Evolutionary conservation across 1,140 invertebrate genomes (phyloP), one percentile per base, ranked within the genome.

Genomic region (Caenorhabditis tropicalis): DNA sequence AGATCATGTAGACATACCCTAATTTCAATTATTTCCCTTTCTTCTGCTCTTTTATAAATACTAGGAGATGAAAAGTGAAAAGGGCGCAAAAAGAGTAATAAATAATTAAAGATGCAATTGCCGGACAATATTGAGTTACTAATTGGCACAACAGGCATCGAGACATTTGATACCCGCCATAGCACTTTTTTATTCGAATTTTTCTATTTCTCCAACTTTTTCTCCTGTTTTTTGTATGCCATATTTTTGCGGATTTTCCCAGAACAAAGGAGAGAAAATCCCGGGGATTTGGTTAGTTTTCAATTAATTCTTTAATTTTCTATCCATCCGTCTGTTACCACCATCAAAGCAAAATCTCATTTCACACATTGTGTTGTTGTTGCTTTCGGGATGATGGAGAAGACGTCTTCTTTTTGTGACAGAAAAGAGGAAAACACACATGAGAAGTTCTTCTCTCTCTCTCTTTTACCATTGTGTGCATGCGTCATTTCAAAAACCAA

Each of bases 91-190:
- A 27, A 29, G 9, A 65, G 33, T 74, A 36, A 74, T 74, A 24
- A 74, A 74, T 74, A 33, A 74, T 74, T 74, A 21, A 74, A 74
- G 65, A 74, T 74, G 36, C 65, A 74, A 74, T 74, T 74, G 36
- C 15, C 65, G 65, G 65, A 74, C 65, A 74, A 74, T 74, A 74
- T 74, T 74, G 65, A 43, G 65, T 74, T 74, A 74, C 65, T 74
- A 74, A 74, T 74, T 74, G 65, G 60, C 53, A 29, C 24, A 58
- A n/a, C 6, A 36, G 4, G 60, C n/a, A n/a, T n/a, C n/a, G 39
- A 43, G 53, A 74, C 36, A 74, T 74, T 43, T 24, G 65, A 74
- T 74, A 74, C n/a, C n/a, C 60, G 15, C 33, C 16, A 24, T 74
- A 33, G n/a, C 65, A 24, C n/a, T 43, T 43, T 24, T 74, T 46